Evolutionary conservation across 2,888 invertebrate genomes (phyloP).

Genomic region (Liopterus haemorrhoidalis): DNA sequence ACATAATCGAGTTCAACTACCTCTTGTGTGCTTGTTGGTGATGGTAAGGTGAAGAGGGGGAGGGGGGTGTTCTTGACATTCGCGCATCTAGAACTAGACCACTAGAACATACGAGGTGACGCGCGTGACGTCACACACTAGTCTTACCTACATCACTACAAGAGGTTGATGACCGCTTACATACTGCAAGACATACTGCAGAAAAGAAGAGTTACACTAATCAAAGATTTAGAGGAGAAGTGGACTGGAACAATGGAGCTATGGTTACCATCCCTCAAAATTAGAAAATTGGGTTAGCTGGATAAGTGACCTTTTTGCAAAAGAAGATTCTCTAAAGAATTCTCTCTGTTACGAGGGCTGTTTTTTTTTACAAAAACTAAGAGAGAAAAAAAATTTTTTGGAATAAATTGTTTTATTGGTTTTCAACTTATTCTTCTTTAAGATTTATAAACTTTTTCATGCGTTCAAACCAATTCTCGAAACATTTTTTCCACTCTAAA

Average conservation of each 20-base stretch:
- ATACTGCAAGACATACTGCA: background rate
- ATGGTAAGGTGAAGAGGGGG: background rate
- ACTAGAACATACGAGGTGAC: slow-evolving; percentile 46
- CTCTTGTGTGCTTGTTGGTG: slow-evolving; percentile 6
- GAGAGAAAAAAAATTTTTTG: background rate
- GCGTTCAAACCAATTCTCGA: too few species aligned
- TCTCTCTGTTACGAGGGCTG: background rate
- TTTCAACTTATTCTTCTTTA: too few species aligned
- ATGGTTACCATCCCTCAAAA: slow-evolving; percentile 9
- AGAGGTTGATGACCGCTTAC: background rate
- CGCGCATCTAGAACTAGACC: slow-evolving; percentile 41
- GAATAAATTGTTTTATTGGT: slow-evolving; percentile 1
- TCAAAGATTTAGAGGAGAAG: slow-evolving; percentile 22
- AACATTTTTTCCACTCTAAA: too few species aligned
- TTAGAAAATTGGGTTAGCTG: background rate
- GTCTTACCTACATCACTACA: slow-evolving; percentile 43
- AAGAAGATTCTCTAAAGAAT: background rate
- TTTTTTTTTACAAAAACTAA: too few species aligned
- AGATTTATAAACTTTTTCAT: too few species aligned
- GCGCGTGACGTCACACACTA: slow-evolving; percentile 44
- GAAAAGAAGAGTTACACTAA: slow-evolving; percentile 20
- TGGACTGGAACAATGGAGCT: too few species aligned
- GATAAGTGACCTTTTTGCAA: background rate
- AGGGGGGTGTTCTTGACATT: slow-evolving; percentile 4
- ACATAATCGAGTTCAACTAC: background rate